phyloP scores from a whole-genome alignment of 2,797 vertebrate species.

The Macroramphosus scolopax region DNA sequence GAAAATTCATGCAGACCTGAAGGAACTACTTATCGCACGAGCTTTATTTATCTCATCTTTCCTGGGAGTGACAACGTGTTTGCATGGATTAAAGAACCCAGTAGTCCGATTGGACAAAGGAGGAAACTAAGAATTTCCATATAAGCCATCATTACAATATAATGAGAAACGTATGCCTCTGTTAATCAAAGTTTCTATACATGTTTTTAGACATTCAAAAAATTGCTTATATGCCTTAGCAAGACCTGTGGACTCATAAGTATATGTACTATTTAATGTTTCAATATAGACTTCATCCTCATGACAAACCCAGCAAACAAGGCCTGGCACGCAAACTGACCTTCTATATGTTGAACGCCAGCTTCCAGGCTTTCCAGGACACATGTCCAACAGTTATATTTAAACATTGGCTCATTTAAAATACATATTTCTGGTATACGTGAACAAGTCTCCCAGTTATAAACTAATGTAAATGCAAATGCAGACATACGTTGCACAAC shows the following conservation, averaged over 20 bases:
- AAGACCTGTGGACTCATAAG: not conserved
- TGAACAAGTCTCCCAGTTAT: too few species aligned
- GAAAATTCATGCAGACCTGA: slow-evolving; percentile 20
- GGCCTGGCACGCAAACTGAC: not conserved
- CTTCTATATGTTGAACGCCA: slow-evolving; percentile 4
- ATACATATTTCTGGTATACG: too few species aligned
- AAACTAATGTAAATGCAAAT: too few species aligned
- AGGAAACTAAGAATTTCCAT: not conserved
- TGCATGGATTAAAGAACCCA: slow-evolving; percentile 19
- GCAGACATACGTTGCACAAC: too few species aligned
- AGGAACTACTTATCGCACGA: slow-evolving; percentile 14
- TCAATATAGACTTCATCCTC: not conserved
- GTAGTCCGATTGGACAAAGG: not conserved
- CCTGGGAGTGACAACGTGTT: slow-evolving; percentile 9
- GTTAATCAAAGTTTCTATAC: not conserved
- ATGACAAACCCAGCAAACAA: slow-evolving; percentile 12
- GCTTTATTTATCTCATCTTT: slow-evolving; percentile 17
- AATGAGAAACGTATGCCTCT: too few species aligned
- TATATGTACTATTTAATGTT: not conserved
- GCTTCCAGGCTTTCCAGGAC: too few species aligned
- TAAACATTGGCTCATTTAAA: slow-evolving; percentile 12
- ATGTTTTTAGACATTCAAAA: too few species aligned
- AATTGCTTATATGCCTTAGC: too few species aligned
- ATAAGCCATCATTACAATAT: too few species aligned
- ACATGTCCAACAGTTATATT: too few species aligned